Percentiles rank a stretch among this genome's conserved stretches.
Conservation (phyloP, 2,113 vertebrate species). For the Perca flavescens region DNA sequence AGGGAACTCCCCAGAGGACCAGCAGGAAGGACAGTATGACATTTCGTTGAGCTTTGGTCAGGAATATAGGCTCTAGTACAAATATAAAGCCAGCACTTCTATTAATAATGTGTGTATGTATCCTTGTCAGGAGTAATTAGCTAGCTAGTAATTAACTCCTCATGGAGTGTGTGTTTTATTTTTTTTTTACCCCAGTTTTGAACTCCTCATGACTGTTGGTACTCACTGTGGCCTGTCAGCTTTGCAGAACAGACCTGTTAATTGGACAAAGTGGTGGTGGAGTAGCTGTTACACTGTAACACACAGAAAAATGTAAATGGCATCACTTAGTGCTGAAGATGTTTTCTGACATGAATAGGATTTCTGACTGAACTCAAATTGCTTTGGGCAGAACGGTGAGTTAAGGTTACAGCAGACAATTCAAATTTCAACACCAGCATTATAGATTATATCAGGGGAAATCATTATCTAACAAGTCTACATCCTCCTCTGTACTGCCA, state of each 20-base stretch:
- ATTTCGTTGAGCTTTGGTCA: background rate
- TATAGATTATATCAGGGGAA: constrained; percentile 33
- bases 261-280: constrained; percentile 1
- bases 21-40: background rate
- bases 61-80: too few species aligned
- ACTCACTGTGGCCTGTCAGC: background rate
- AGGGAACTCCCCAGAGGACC: background rate
- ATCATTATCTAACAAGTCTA: background rate
- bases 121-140: too few species aligned
- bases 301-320: background rate
- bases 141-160: too few species aligned
- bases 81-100: background rate
- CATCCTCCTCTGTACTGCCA: background rate
- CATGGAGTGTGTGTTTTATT: too few species aligned
- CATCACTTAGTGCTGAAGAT: background rate
- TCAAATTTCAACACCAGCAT: constrained; percentile 26
- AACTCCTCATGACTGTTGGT: background rate
- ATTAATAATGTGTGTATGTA: background rate
- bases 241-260: constrained; percentile 10
- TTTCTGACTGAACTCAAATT: background rate
- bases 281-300: background rate
- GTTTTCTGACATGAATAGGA: background rate
- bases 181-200: background rate
- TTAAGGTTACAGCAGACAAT: constrained; percentile 11
- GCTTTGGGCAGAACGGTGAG: constrained; percentile 25